A percentile compares a stretch with the other conserved stretches of the same genome.
These are phyloP conservation scores for Leptatherina wallacei DNA, from an alignment of 2,797 vertebrate species.

Conservation along the genomic window DNA sequence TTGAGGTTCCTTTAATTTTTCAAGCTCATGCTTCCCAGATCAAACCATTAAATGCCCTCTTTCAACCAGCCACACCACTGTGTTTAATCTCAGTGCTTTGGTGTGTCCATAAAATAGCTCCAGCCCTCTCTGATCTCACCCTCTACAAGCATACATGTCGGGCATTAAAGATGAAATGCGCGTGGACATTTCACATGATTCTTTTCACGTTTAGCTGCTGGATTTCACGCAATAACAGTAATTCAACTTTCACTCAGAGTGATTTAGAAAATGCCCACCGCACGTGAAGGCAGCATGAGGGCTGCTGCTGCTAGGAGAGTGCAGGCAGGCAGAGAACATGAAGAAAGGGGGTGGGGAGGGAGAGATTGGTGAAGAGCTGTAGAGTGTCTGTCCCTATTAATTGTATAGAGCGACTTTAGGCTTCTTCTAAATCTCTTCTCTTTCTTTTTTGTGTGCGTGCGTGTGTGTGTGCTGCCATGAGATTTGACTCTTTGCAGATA, in stretches of 20 bases:
- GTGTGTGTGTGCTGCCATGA: constrained; percentile 29
- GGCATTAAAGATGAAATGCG: not conserved
- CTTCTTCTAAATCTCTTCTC: constrained; percentile 55
- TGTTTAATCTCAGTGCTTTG: too few species aligned
- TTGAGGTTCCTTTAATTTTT: not conserved
- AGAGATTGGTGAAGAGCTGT: constrained; percentile 51
- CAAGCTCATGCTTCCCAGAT: not conserved
- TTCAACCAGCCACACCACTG: not conserved
- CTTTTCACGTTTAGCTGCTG: not conserved
- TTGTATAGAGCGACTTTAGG: constrained; percentile 63
- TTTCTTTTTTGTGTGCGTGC: not conserved
- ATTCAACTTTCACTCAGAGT: constrained; percentile 5
- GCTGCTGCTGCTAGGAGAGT: constrained; percentile 77
- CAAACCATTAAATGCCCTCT: not conserved
- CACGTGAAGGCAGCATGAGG: constrained; percentile 46
- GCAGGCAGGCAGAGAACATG: constrained; percentile 70
- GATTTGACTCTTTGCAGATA: constrained; percentile 48
- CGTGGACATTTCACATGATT: not conserved
- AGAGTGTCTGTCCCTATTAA: constrained; percentile 69
- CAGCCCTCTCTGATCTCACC: too few species aligned
- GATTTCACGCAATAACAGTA: not conserved
- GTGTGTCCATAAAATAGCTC: too few species aligned
- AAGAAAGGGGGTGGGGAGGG: constrained; percentile 77
- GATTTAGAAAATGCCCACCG: constrained; percentile 31
- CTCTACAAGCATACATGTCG: too few species aligned